A percentile compares a stretch with the other conserved stretches of the same genome.
phyloP scores from a whole-genome alignment of 2,888 invertebrate genomes.

The Drosophila prolongata region DNA sequence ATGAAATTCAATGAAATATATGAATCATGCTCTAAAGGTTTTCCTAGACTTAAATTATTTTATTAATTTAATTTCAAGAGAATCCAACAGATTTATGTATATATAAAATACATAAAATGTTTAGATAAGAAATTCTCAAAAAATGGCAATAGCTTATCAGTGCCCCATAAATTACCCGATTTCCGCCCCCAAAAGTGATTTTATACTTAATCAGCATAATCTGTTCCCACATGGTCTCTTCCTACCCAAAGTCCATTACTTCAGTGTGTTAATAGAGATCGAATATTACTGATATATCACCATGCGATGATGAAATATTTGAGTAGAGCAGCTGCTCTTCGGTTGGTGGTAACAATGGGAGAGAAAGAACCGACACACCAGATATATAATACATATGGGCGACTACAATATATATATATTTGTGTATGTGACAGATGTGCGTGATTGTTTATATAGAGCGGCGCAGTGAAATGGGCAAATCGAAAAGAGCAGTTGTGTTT shows the following conservation, averaged over 20 bases:
- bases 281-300: conserved; percentile 15
- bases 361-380: conserved; percentile 2
- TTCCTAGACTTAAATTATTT: no score
- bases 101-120: no score
- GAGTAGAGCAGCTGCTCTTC: conserved; percentile 18
- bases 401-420: conserved; percentile 7
- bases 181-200: no score
- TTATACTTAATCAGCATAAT: no score
- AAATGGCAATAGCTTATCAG: no score
- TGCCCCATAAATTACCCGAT: not conserved
- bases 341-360: conserved; percentile 2
- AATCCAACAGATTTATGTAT: no score
- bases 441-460: conserved; percentile 15
- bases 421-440: conserved; percentile 16
- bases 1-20: no score
- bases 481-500: conserved; percentile 57
- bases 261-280: conserved; percentile 25
- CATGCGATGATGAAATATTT: conserved; percentile 15
- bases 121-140: no score
- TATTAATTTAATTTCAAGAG: no score
- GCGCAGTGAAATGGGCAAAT: conserved; percentile 8
- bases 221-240: not conserved
- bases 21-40: no score
- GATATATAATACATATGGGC: conserved; percentile 2
- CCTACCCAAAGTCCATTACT: conserved; percentile 1